These are phyloP conservation scores for Chrysochloris asiatica DNA, from an alignment of 2,113 vertebrate genomes.

Conservation along the genomic window DNA sequence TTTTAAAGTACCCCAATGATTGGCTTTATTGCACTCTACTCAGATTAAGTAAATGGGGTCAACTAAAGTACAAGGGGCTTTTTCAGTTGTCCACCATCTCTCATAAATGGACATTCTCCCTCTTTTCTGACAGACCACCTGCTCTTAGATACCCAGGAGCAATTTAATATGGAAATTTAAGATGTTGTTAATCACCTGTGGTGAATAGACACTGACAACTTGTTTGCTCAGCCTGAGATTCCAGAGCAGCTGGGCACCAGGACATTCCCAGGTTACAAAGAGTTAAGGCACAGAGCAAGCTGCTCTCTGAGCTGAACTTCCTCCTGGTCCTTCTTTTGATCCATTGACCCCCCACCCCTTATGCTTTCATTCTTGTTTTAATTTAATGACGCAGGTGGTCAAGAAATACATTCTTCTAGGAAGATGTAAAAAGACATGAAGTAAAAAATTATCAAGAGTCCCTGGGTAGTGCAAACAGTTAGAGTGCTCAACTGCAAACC, in stretches of 20 bases:
- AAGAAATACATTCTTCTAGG: not conserved
- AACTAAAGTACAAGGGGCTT: not conserved
- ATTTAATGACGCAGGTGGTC: slow-evolving; percentile 27
- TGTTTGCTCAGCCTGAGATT: not conserved
- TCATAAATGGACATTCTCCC: not conserved
- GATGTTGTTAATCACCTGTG: not conserved
- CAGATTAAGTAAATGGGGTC: not conserved
- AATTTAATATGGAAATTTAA: slow-evolving; percentile 20
- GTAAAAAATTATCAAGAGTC: not conserved
- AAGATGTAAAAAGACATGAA: not conserved
- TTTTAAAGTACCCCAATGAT: not conserved
- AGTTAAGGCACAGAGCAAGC: not conserved
- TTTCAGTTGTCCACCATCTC: not conserved
- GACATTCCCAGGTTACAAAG: not conserved
- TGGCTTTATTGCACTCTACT: not conserved
- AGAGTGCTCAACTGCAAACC: not conserved
- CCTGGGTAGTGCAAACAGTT: not conserved
- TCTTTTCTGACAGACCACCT: not conserved
- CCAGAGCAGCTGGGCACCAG: not conserved
- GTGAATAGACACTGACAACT: not conserved
- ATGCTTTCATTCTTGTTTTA: slow-evolving; percentile 31
- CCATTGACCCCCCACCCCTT: not conserved
- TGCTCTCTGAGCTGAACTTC: not conserved
- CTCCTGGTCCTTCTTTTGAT: not conserved
- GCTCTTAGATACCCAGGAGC: not conserved